phyloP scores from a whole-genome alignment of 35 echinoderm and acorn worm genomes.

The Diadema setosum region DNA sequence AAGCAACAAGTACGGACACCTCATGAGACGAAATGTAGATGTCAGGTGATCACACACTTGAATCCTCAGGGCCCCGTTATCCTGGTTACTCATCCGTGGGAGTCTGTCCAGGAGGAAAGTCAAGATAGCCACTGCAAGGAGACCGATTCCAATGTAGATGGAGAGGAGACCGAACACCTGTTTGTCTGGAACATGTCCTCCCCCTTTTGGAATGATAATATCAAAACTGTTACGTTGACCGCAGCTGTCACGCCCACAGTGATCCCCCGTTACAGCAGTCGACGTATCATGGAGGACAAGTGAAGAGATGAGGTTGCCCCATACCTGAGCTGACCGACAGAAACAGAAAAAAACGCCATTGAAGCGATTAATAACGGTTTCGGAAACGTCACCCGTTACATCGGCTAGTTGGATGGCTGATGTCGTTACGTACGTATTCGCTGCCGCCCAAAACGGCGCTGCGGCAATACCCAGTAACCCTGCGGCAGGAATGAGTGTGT shows the following conservation, averaged over 20 bases:
- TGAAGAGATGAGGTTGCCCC: constrained; percentile 55
- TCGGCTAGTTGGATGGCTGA: constrained; percentile 61
- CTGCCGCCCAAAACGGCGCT: constrained; percentile 68
- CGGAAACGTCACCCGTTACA: constrained; percentile 49
- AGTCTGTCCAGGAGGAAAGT: neutral
- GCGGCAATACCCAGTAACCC: constrained; percentile 61
- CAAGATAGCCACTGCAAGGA: neutral
- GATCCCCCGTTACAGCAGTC: neutral
- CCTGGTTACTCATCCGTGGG: neutral
- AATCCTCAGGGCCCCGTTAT: neutral
- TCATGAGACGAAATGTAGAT: neutral
- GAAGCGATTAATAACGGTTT: constrained; percentile 79
- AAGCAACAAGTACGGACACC: neutral
- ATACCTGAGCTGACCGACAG: constrained; percentile 75
- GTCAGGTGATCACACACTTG: neutral
- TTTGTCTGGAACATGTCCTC: neutral
- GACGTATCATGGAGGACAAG: neutral
- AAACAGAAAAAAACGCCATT: constrained; percentile 80
- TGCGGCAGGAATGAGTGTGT: constrained; percentile 46
- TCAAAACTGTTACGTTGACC: neutral
- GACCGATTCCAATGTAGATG: neutral
- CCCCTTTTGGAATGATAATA: neutral
- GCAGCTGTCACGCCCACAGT: neutral
- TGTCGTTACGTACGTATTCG: constrained; percentile 80
- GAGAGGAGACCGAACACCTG: neutral